Conservation (phyloP, 2,113 vertebrate genomes). For the Marcusenius ussheri region DNA sequence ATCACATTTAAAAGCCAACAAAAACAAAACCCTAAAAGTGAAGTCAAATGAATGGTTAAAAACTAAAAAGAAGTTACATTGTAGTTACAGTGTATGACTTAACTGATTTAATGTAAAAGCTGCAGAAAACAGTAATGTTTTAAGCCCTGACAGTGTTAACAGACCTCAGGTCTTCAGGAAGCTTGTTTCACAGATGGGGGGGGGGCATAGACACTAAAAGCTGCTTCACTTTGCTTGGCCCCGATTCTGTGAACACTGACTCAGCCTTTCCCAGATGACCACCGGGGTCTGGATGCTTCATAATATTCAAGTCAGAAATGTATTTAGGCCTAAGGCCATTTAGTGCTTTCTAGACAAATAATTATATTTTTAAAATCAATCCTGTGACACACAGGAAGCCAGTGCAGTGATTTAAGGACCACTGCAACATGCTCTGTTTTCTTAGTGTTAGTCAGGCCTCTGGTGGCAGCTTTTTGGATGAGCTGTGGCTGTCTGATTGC, state of each 20-base stretch:
- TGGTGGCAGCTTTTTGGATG: too few species aligned
- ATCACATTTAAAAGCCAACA: not conserved
- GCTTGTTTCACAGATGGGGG: too few species aligned
- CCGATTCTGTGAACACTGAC: not conserved
- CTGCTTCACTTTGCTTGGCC: too few species aligned
- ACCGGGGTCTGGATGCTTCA: not conserved
- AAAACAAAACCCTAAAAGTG: not conserved
- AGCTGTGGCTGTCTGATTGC: too few species aligned
- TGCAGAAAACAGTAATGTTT: not conserved
- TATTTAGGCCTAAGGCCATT: not conserved
- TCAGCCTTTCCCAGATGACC: too few species aligned
- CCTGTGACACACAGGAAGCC: not conserved
- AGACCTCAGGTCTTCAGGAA: not conserved
- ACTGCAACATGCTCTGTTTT: not conserved
- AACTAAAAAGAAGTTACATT: not conserved
- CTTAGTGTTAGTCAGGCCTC: not conserved
- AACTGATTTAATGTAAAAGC: not conserved
- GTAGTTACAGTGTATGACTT: too few species aligned
- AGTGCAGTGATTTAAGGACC: not conserved
- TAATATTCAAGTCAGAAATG: not conserved
- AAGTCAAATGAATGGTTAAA: not conserved
- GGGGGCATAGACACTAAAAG: too few species aligned
- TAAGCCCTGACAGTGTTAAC: not conserved
- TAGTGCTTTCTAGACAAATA: not conserved
- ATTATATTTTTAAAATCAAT: not conserved